phyloP scores from a whole-genome alignment of 2,797 vertebrate genomes.

The Forpus xanthops region DNA sequence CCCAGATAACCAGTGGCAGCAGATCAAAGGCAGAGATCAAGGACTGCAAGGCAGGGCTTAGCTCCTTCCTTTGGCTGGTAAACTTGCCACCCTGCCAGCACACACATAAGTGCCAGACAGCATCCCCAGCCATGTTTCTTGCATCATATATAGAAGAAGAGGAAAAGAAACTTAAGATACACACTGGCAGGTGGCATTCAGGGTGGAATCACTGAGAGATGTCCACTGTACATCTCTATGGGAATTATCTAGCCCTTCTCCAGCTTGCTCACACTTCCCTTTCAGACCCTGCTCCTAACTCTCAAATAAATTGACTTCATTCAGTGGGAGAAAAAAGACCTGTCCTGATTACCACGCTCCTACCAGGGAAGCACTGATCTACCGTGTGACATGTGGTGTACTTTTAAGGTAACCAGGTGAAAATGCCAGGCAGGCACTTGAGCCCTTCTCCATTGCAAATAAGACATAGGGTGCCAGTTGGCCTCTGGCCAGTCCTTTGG shows the following conservation, averaged over 20 bases:
- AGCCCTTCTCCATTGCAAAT: neutral
- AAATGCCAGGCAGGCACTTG: neutral
- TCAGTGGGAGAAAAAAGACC: neutral
- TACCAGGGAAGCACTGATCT: neutral
- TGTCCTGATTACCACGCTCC: neutral
- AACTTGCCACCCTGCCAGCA: neutral
- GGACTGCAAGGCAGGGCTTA: neutral
- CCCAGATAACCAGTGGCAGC: neutral
- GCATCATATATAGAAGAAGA: neutral
- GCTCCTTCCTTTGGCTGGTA: neutral
- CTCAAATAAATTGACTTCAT: neutral
- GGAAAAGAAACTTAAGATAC: neutral
- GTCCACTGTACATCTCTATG: neutral
- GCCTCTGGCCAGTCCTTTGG: conserved; percentile 38
- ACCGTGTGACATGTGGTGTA: neutral
- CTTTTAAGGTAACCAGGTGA: neutral
- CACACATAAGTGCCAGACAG: neutral
- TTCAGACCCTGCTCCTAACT: neutral
- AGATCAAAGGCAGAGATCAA: neutral
- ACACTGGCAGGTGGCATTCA: neutral
- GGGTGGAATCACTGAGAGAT: neutral
- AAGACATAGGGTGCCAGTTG: conserved; percentile 45
- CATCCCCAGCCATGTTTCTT: neutral
- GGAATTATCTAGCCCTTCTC: neutral
- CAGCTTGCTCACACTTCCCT: neutral